Evolutionary conservation across 37 sponge, comb jelly and placozoan genomes (phyloP), one percentile per base, ranked within the genome.

Genomic region (Bolinopsis microptera): DNA sequence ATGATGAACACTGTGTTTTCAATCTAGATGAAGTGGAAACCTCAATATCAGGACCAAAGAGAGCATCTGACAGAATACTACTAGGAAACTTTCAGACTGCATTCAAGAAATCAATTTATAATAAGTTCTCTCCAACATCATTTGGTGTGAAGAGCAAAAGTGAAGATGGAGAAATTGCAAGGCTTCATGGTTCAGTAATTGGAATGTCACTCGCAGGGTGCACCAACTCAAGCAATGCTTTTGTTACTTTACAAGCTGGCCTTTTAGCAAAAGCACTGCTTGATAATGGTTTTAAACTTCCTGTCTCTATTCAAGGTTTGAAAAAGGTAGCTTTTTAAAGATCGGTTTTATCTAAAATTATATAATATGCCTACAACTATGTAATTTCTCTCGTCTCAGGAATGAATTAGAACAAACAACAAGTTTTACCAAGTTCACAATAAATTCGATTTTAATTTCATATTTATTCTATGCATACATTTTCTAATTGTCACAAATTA

Each of bases 161-260:
- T 33, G 80, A 77, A 77, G 32, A 77, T 35, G 74, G 27, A 28
- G 33, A 27, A 33, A 77, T 16, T 5, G 33, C 22, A 13, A 30
- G 39, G 32, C n/a, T n/a, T 25, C 90, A 86, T 86, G 90, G 90
- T 8, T 39, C 34, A 38, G 61, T 86, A 3, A 23, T 86, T 25
- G 41, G 61, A 33, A 8, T 86, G 9, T 86, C 90, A 3, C 61
- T 86, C 13, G 90, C 90, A 25, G 90, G 90, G n/a, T 86, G 90
- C 39, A 86, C 90, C 0, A 86, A 86, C 48, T 86, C 61, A 1
- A 86, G 90, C 30, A 86, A 86, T 86, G 90, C 90, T 39, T 41
- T 86, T 18, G 90, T 86, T 1, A 86, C 90, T 26, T 26, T 86
- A 0, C 90, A 86, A 23, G 61, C 90, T n/a, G 90, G 61, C 0